Evolutionary conservation across 2,113 vertebrate genomes (phyloP).

Genomic region (Phalacrocorax pelagicus): DNA sequence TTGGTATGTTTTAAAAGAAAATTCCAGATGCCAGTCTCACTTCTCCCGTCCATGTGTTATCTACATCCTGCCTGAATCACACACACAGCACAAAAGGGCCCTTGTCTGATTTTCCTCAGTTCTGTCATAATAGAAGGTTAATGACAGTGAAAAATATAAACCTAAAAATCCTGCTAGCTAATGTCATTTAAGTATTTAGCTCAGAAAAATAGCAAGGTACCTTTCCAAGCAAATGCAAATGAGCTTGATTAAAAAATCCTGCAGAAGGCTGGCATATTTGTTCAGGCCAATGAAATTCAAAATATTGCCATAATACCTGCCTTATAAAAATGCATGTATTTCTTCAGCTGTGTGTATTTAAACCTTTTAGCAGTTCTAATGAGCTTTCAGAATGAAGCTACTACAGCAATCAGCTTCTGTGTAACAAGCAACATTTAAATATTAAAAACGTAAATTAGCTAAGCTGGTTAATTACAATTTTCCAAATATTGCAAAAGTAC

Average conservation of each 20-base stretch:
- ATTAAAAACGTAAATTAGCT: conserved; percentile 65
- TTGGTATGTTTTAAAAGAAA: not conserved
- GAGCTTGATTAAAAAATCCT: conserved; percentile 24
- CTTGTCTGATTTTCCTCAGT: not conserved
- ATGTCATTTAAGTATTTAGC: not conserved
- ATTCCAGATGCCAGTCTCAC: not conserved
- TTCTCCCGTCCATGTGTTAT: not conserved
- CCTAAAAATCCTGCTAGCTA: not conserved
- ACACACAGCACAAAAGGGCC: not conserved
- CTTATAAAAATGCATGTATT: conserved; percentile 67
- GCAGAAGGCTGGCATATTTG: not conserved
- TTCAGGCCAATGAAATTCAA: conserved; percentile 46
- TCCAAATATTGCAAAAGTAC: conserved; percentile 49
- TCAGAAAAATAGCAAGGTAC: not conserved
- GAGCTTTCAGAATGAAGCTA: conserved; percentile 60
- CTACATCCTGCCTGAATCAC: conserved; percentile 15
- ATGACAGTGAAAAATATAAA: not conserved
- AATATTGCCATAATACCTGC: conserved; percentile 49
- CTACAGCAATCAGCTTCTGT: conserved; percentile 67
- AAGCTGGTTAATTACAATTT: conserved; percentile 66
- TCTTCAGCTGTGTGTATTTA: conserved; percentile 69
- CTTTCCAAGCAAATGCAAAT: conserved; percentile 41
- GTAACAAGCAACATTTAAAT: conserved; percentile 68
- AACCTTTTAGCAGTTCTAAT: conserved; percentile 66
- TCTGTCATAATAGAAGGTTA: conserved; percentile 27